Base-by-base conservation (phyloP, 2,797 vertebrate species). In the Xyrichtys novacula region DNA sequence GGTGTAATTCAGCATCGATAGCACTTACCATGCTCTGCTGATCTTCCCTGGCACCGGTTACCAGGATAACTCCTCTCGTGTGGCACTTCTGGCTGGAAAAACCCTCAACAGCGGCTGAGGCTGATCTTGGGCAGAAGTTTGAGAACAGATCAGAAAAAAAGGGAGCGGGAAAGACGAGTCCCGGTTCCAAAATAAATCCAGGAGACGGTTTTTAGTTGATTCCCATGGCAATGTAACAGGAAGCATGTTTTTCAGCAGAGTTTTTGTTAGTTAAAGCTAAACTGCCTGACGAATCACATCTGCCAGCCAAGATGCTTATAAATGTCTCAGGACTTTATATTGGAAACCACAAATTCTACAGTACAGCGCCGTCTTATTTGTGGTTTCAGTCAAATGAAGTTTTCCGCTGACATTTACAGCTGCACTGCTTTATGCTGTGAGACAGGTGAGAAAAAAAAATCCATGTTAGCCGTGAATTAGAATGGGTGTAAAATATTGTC, bases 1-100 rank as follows among this genome's bases (percentile, higher is more conserved):
- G 75, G 57, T 65, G 66, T 70, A 65, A 78, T 78, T 85, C 84
- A 86, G 34, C 81, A 68, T 86, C 8, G 61, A 80, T 70, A 70
- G 72, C 64, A 62, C 76, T 90, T 73, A 81, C 86, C 78, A 60
- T 40, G 74, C 59, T 81, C 56, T 10, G 59, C 62, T 80, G 71
- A 81, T 81, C 80, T 74, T 71, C 62, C 69, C 46, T 73, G 78
- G 68, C 74, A 52, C 50, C 0, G 44, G 31, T 61, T 60, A 58
- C 5, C 6, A 20, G 61, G 57, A 78, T 72, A 80, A 73, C 59
- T 23, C 49, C 47, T 81, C 69, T 71, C 62, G 3, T 48, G 75
- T 81, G 74, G 68, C 57, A 40, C 16, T 32, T 64, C 62, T 84
- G 74, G 79, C 70, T 71, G 49, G 43, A 28, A 6, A n/a, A 47